These are phyloP conservation scores for Myathropa florea DNA, from an alignment of 2,888 invertebrate species.

Conservation along the genomic window DNA sequence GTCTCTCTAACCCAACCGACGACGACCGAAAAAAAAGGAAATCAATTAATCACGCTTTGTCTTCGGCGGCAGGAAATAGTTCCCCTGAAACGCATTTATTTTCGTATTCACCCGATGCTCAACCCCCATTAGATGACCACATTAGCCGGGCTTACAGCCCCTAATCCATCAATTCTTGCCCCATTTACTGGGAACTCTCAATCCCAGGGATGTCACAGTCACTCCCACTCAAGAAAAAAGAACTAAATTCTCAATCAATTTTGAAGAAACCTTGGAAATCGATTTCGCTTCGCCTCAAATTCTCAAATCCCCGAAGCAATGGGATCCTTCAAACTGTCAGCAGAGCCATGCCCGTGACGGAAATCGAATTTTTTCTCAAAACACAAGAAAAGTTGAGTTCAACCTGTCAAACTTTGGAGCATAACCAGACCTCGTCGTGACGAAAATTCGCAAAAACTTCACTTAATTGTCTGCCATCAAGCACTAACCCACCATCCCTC, in stretches of 20 bases:
- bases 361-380: not conserved
- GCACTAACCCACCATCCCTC: not conserved
- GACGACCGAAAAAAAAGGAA: not conserved
- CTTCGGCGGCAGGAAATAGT: not conserved
- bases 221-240: not conserved
- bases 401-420: not conserved
- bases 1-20: not conserved
- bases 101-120: not conserved
- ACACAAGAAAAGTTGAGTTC: not conserved
- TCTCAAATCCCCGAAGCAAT: not conserved
- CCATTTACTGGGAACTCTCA: not conserved
- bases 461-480: not conserved
- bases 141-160: not conserved
- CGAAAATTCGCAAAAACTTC: not conserved
- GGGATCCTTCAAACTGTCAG: not conserved
- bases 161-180: not conserved
- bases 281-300: not conserved
- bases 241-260: not conserved
- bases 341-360: not conserved
- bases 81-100: not conserved
- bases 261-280: not conserved
- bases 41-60: not conserved
- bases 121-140: not conserved
- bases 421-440: not conserved
- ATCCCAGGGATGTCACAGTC: not conserved